Base-by-base conservation (phyloP, 2,888 invertebrate genomes). In the Epsilonema sp. region DNA sequence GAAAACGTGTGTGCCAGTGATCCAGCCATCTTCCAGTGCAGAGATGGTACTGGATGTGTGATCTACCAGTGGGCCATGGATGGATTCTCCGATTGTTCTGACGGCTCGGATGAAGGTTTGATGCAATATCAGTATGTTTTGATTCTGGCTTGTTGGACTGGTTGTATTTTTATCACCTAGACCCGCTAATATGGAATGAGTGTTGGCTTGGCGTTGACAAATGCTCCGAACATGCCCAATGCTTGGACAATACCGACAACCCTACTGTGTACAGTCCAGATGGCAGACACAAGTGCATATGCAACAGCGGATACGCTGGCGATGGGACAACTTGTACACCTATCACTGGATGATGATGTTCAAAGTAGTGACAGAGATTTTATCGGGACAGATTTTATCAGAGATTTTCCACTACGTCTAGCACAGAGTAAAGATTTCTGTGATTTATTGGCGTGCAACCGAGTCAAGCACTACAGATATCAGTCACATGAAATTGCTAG, bases 71-170 rank as follows among this genome's bases (percentile, higher is more conserved):
- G 39, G 39, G 39, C 21, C n/a, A 39, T 39, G 39, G 39, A 39
- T n/a, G 39, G 39, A 20, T 11, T 21, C 8, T 8, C 16, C 8
- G 39, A 39, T 11, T 39, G 39, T 39, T 8, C 39, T 11, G 39
- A 39, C 21, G 39, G 39, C n/a, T 39, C 39, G 8, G 39, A 39
- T 39, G 39, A 39, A 39, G 39, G 39, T 39, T 19, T 31, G 31
- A 8, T n/a, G n/a, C n/a, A n/a, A n/a, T n/a, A n/a, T n/a, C n/a
- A n/a, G n/a, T n/a, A n/a, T n/a, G n/a, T n/a, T n/a, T n/a, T n/a
- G n/a, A n/a, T n/a, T n/a, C n/a, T n/a, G n/a, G n/a, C n/a, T n/a
- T n/a, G n/a, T n/a, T n/a, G n/a, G n/a, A n/a, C n/a, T n/a, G n/a
- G n/a, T n/a, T n/a, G n/a, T n/a, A n/a, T n/a, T n/a, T n/a, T n/a